Percentiles rank a stretch among this genome's conserved stretches.
phyloP scores from a whole-genome alignment of 2,113 vertebrate genomes.

The Abramis brama region DNA sequence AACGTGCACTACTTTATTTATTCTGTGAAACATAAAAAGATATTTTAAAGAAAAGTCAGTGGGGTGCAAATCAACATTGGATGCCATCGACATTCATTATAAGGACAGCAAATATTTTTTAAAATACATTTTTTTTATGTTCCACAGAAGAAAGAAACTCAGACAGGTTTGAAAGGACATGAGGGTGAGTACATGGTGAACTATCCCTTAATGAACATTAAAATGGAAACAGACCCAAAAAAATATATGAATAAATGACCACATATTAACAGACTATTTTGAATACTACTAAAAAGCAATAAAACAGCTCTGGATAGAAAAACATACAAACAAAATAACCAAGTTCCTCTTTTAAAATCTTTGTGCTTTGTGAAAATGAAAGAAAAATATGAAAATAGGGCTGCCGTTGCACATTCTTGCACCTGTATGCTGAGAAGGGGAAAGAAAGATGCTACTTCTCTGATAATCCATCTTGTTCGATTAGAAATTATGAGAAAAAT shows the following conservation, averaged over 20 bases:
- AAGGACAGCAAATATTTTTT: neutral
- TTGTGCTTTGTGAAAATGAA: constrained; percentile 57
- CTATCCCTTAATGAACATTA: neutral
- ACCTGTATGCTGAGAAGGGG: constrained; percentile 41
- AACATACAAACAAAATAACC: constrained; percentile 19
- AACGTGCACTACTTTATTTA: too few species aligned
- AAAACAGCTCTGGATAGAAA: constrained; percentile 30
- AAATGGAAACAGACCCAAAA: constrained; percentile 13
- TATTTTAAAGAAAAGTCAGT: constrained; percentile 14
- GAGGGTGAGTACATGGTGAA: neutral
- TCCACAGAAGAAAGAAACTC: neutral
- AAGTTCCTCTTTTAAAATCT: constrained; percentile 47
- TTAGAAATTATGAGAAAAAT: constrained; percentile 33
- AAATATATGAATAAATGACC: neutral
- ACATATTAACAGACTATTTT: neutral
- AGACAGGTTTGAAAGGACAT: neutral
- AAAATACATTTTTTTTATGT: neutral
- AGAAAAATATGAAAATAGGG: constrained; percentile 46
- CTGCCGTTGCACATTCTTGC: constrained; percentile 49
- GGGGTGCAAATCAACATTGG: neutral
- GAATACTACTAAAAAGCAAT: constrained; percentile 43
- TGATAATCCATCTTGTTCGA: constrained; percentile 23
- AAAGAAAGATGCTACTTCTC: constrained; percentile 44
- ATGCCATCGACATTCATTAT: neutral
- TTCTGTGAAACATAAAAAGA: constrained; percentile 6